Evolutionary conservation across 1,140 invertebrate genomes (phyloP).

Genomic region (Papilio glaucus): DNA sequence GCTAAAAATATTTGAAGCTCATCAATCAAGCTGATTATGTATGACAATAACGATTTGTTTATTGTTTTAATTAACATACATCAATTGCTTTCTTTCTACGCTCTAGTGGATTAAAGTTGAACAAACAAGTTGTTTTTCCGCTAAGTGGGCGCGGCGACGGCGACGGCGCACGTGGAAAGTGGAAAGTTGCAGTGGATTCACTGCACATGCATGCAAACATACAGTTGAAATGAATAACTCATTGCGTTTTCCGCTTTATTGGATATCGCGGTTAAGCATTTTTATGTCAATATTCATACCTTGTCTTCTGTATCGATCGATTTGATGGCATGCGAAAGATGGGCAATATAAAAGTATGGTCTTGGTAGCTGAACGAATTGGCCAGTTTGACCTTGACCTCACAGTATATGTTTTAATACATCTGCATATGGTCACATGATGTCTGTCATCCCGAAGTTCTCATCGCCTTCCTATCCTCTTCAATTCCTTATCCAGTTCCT

Average conservation of each 20-base stretch:
- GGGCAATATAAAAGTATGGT: background rate
- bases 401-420: no score
- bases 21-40: background rate
- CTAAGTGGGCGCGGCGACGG: slow-evolving; percentile 60
- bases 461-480: no score
- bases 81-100: slow-evolving; percentile 73
- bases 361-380: no score
- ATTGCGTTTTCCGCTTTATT: slow-evolving; percentile 54
- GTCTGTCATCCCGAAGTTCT: no score
- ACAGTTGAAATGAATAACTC: slow-evolving; percentile 46
- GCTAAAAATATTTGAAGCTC: background rate
- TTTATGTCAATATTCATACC: slow-evolving; percentile 39
- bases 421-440: no score
- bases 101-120: slow-evolving; percentile 70
- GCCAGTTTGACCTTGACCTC: no score
- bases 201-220: slow-evolving; percentile 76
- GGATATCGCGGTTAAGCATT: slow-evolving; percentile 50
- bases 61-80: background rate
- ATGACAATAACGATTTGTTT: slow-evolving; percentile 11
- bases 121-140: slow-evolving; percentile 77
- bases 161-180: slow-evolving; percentile 71
- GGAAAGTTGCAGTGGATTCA: slow-evolving; percentile 78
- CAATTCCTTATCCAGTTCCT: no score
- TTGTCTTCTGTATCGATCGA: background rate
- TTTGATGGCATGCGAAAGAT: background rate